Percentiles rank a stretch among this genome's conserved stretches.
Evolutionary conservation across 64 coral and sea anemone genomes (phyloP).

Genomic region (Catalaphyllia jardinei): DNA sequence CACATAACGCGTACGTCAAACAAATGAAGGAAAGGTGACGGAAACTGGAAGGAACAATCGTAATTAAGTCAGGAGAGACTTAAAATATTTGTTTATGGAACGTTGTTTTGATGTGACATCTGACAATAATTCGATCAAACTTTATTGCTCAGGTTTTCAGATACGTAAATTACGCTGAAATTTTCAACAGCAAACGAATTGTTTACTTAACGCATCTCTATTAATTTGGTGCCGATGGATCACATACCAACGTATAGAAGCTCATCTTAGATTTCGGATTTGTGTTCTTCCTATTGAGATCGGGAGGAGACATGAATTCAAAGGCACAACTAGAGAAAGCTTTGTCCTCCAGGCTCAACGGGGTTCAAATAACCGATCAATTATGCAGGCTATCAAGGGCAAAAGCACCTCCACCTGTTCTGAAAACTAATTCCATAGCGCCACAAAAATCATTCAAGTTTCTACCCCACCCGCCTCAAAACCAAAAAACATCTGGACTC

Average conservation of each 20-base stretch:
- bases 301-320: slow-evolving; percentile 21
- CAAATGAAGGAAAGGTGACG: background rate
- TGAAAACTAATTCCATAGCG: background rate
- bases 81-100: background rate
- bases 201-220: background rate
- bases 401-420: slow-evolving; percentile 23
- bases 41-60: background rate
- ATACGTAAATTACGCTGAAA: background rate
- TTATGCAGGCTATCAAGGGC: slow-evolving; percentile 3
- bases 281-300: background rate
- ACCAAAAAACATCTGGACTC: background rate
- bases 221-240: background rate
- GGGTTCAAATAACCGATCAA: slow-evolving; percentile 14
- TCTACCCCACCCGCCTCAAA: slow-evolving; percentile 12
- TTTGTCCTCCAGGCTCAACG: slow-evolving; percentile 14
- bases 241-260: background rate
- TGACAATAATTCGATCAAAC: background rate
- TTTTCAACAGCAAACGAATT: background rate
- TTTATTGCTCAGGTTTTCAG: background rate
- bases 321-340: background rate
- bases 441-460: slow-evolving; percentile 14
- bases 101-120: background rate
- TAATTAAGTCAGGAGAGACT: background rate
- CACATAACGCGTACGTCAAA: background rate
- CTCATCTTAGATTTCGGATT: background rate